Base-by-base conservation (phyloP, 30 jellyfish, hydroid and myxozoan genomes). In the Aurelia sp. region DNA sequence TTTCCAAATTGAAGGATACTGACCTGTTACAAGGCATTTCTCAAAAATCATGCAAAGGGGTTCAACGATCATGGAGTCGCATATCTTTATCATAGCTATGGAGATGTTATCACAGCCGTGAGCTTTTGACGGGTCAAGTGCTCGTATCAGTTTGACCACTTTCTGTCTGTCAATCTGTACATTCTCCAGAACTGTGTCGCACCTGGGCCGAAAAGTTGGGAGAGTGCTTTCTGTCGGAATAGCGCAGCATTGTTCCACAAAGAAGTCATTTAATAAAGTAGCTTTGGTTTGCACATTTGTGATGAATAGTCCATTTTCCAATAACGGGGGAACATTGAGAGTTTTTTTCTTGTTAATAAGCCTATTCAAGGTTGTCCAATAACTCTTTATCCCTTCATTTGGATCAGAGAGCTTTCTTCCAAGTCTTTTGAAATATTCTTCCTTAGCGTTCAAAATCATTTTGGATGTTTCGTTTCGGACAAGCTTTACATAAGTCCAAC, bases 61-160 rank as follows among this genome's bases (percentile, higher is more conserved):
- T 33, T 63, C 88, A 84, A 52, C 81, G 41, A 70, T 31, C 67
- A 20, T 58, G 67, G 66, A 57, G 67, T 70, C 92, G 38, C 92
- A 82, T 44, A 82, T 82, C 22, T 82, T 67, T 69, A 82, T 68
- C 92, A 66, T 82, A 67, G 67, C 65, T 15, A 82, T 82, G 62
- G 92, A 82, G 53, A 66, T 67, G 47, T 82, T 59, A 70, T 82
- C 92, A 69, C 76, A 70, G 47, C 92, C 92, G 69, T 82, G 92
- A 4, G 88, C 92, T 66, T 82, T 82, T 30, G 53, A 30, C 30
- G 85, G 18, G 30, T 82, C 80, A 12, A 82, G 51, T 47, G 85
- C 78, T 47, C 86, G 75, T 4, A 82, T 82, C 72, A 65, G 62
- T 18, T 69, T 71, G 24, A 60, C 41, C 50, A 82, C 64, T 24